A percentile compares a stretch with the other conserved stretches of the same genome.
Conservation (phyloP, 2,888 invertebrate genomes). For the Argyra leucocephala region DNA sequence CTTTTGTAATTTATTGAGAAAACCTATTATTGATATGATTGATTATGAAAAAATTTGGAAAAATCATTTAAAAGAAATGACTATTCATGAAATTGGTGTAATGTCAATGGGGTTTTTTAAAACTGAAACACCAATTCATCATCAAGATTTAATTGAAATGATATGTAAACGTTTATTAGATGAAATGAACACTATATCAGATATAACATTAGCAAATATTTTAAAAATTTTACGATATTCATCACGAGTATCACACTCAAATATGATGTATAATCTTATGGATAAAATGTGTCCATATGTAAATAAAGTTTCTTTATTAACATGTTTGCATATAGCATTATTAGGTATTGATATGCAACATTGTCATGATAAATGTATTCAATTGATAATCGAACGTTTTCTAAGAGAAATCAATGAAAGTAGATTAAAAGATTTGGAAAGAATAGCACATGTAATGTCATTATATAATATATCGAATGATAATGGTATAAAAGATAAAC, state of each 20-base stretch:
- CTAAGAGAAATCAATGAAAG: constrained; percentile 43
- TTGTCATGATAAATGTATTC: constrained; percentile 44
- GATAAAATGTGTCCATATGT: constrained; percentile 49
- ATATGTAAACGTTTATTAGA: constrained; percentile 48
- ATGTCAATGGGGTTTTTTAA: constrained; percentile 71
- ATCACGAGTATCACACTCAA: constrained; percentile 41
- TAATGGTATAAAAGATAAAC: constrained; percentile 43
- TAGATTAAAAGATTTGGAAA: constrained; percentile 67
- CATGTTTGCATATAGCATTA: constrained; percentile 57
- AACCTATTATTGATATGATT: constrained; percentile 50
- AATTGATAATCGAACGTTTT: constrained; percentile 48
- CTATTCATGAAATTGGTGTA: constrained; percentile 58
- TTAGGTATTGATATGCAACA: constrained; percentile 49
- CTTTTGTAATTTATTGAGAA: constrained; percentile 53
- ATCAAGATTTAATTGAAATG: constrained; percentile 43
- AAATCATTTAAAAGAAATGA: constrained; percentile 48
- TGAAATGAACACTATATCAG: constrained; percentile 48
- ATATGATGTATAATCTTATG: constrained; percentile 46
- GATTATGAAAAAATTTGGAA: constrained; percentile 54
- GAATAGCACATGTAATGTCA: constrained; percentile 53
- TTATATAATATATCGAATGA: constrained; percentile 52
- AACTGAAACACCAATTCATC: constrained; percentile 55
- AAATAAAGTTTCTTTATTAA: constrained; percentile 50
- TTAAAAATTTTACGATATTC: constrained; percentile 53
- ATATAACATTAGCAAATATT: constrained; percentile 56